Percentiles rank a stretch among this genome's conserved stretches.
These are phyloP conservation scores for Chelonia mydas DNA, from an alignment of 2,797 vertebrate species.

Conservation along the genomic window DNA sequence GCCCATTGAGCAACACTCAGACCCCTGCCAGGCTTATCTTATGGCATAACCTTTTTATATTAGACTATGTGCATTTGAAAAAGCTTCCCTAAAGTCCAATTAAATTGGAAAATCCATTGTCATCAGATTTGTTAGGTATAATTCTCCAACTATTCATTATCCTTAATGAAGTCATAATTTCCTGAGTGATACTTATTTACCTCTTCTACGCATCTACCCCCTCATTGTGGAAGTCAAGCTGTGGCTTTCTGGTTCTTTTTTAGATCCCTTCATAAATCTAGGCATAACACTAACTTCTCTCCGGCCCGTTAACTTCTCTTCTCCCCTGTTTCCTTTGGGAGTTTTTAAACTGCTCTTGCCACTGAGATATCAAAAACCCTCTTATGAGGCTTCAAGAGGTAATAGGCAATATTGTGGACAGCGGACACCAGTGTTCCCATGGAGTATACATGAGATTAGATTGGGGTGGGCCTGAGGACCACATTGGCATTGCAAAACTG, in stretches of 20 bases:
- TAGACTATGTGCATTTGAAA: slow-evolving; percentile 22
- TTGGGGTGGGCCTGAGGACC: too few species aligned
- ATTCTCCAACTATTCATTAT: slow-evolving; percentile 42
- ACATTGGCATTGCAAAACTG: too few species aligned
- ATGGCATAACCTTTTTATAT: not conserved
- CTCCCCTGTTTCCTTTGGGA: not conserved
- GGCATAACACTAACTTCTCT: not conserved
- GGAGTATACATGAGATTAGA: not conserved
- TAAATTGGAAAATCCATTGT: slow-evolving; percentile 42
- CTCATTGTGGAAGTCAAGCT: slow-evolving; percentile 38
- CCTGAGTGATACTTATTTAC: slow-evolving; percentile 24
- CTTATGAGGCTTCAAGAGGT: not conserved
- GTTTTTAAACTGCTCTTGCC: fast-evolving
- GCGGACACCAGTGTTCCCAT: not conserved
- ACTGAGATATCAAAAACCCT: not conserved
- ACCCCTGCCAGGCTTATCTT: not conserved
- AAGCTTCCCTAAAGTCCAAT: slow-evolving; percentile 36
- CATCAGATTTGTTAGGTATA: slow-evolving; percentile 32
- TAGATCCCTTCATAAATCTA: not conserved
- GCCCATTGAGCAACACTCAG: not conserved
- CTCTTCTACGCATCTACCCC: slow-evolving; percentile 6
- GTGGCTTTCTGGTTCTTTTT: not conserved
- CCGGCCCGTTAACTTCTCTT: not conserved
- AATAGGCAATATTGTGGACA: not conserved
- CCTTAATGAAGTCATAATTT: slow-evolving; percentile 24